Conservation (phyloP, 2,888 invertebrate species). For the Pseudoips prasinana region DNA sequence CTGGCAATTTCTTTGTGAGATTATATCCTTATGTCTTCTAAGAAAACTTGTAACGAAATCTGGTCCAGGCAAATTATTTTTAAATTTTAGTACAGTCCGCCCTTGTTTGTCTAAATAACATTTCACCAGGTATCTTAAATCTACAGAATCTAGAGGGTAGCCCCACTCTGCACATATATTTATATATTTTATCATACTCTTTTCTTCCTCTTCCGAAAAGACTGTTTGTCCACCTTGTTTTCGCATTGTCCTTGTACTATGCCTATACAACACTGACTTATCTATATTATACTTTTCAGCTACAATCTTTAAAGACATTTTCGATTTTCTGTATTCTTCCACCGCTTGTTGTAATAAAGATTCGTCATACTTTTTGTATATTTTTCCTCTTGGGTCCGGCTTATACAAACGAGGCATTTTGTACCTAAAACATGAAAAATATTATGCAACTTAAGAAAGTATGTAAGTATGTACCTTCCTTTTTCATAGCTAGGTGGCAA, state of each 20-base stretch:
- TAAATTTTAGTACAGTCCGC: constrained; percentile 11
- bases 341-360: constrained; percentile 3
- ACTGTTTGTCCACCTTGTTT: constrained; percentile 19
- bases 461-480: no score
- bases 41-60: constrained; percentile 13
- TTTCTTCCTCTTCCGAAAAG: constrained; percentile 15
- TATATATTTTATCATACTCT: constrained; percentile 21
- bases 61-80: constrained; percentile 17
- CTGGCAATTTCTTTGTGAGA: constrained; percentile 11
- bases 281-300: constrained; percentile 13
- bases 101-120: constrained; percentile 14
- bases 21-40: constrained; percentile 9
- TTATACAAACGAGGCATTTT: constrained; percentile 12
- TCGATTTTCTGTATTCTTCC: constrained; percentile 3
- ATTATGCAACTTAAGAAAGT: no score
- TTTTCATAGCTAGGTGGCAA: no score
- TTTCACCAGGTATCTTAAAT: constrained; percentile 18
- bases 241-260: constrained; percentile 15
- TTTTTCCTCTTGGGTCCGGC: constrained; percentile 7
- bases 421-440: constrained; percentile 6
- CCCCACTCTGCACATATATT: constrained; percentile 28
- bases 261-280: constrained; percentile 14
- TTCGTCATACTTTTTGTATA: constrained; percentile 10
- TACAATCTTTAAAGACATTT: constrained; percentile 6
- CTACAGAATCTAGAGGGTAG: constrained; percentile 18